Percentiles rank a stretch among this genome's conserved stretches.
These are phyloP conservation scores for Brachionus manjavacas DNA, from an alignment of 1,140 invertebrate species.

Conservation along the genomic window DNA sequence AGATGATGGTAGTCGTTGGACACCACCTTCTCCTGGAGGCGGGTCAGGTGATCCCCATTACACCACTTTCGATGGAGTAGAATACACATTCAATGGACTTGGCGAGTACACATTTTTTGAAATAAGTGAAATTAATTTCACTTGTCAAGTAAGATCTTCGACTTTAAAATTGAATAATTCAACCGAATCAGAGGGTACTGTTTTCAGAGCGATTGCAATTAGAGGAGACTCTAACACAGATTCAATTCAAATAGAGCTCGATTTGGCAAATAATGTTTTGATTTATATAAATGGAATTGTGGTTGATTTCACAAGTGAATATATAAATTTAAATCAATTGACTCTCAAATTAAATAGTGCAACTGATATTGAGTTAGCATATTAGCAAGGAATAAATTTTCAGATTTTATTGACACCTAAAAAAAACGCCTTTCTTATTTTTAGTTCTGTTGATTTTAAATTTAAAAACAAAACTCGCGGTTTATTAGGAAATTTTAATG, in stretches of 20 bases:
- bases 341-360: not conserved
- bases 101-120: constrained; percentile 45
- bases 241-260: not conserved
- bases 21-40: not conserved
- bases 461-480: constrained; percentile 45
- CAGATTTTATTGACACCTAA: not conserved
- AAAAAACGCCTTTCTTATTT: constrained; percentile 22
- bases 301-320: not conserved
- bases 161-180: not conserved
- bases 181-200: constrained; percentile 20
- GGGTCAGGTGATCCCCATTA: constrained; percentile 45
- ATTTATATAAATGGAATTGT: not conserved
- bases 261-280: constrained; percentile 40
- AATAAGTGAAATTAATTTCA: constrained; percentile 32
- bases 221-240: constrained; percentile 24
- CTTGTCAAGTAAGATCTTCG: constrained; percentile 43
- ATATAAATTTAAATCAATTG: not conserved
- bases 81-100: constrained; percentile 47
- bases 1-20: not conserved
- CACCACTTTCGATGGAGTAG: constrained; percentile 44
- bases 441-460: constrained; percentile 4
- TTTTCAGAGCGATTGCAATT: constrained; percentile 44
- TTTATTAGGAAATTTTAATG: constrained; percentile 47
- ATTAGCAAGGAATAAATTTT: not conserved
- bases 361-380: not conserved